Base-by-base conservation (phyloP, 2,888 invertebrate genomes). In the Aporophyla nigra region DNA sequence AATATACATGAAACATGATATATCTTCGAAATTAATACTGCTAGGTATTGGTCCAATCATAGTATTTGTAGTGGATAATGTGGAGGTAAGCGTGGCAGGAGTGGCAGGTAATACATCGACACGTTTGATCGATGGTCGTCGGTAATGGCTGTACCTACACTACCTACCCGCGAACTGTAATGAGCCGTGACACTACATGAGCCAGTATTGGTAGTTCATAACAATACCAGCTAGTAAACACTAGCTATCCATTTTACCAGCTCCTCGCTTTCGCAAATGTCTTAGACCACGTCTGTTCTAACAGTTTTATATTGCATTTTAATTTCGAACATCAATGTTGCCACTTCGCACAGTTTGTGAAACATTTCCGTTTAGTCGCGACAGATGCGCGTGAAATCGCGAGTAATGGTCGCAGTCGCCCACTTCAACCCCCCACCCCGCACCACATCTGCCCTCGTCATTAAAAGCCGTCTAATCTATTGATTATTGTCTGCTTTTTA, bases 301-400 rank as follows among this genome's bases (percentile, higher is more conserved):
- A 27, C 21, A n/a, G 33, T 46, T 56, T 49, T 16, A 58, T n/a
- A 54, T 68, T 65, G 12, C 5, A 16, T 2, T 72, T 21, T n/a
- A 27, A 21, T n/a, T 33, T 62, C 16, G 19, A 77, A 63, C 46
- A 24, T 33, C n/a, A 71, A 62, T 40, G 27, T 51, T 62, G 63
- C 9, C n/a, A 12, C n/a, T 24, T 14, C 21, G 68, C 33, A 46
- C 70, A 67, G 58, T 68, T 77, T 56, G 76, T 63, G 59, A 19
- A 66, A 78, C 80, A 80, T 83, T 86, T 82, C 86, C 78, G 74
- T 74, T 68, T 69, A 58, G 76, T 73, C 53, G 80, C 89, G 87
- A 89, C 93, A 92, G 92, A 90, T 93, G 92, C 74, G 87, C 89
- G 91, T 91, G 89, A 91, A 92, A 92, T 92, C 88, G 87, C 75